Percentiles rank a stretch among this genome's conserved stretches.
Conservation (phyloP, 2,113 vertebrate genomes). For the Circaetus gallicus region DNA sequence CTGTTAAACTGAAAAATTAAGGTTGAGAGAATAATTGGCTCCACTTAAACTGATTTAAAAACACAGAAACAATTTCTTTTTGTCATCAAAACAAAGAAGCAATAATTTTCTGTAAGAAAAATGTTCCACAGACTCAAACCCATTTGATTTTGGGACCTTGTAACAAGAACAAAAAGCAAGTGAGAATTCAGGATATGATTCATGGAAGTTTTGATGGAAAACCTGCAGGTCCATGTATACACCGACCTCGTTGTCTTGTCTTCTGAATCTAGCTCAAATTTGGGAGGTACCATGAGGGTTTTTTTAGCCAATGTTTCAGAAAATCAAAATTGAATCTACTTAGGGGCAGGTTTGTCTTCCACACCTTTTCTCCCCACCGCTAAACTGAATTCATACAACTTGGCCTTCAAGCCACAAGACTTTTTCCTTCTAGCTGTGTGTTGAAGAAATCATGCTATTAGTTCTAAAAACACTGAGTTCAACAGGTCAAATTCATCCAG, state of each 20-base stretch:
- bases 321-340: background rate
- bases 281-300: rapidly evolving
- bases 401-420: background rate
- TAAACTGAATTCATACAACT: background rate
- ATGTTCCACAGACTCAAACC: background rate
- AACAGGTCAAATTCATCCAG: slow-evolving; percentile 20
- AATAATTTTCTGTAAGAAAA: background rate
- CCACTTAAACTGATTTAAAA: background rate
- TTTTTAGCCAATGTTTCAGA: background rate
- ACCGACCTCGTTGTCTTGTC: background rate
- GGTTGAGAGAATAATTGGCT: background rate
- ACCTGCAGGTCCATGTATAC: background rate
- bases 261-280: background rate
- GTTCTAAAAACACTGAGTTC: slow-evolving; percentile 25
- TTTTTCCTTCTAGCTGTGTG: background rate
- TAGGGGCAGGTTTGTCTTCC: background rate
- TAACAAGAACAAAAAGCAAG: background rate
- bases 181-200: background rate
- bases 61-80: background rate
- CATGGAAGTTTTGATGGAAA: background rate
- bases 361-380: background rate
- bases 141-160: background rate
- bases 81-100: background rate
- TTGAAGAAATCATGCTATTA: background rate
- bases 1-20: background rate